These are phyloP conservation scores for Marmota monax DNA, from an alignment of 2,113 vertebrate genomes.

Conservation along the genomic window DNA sequence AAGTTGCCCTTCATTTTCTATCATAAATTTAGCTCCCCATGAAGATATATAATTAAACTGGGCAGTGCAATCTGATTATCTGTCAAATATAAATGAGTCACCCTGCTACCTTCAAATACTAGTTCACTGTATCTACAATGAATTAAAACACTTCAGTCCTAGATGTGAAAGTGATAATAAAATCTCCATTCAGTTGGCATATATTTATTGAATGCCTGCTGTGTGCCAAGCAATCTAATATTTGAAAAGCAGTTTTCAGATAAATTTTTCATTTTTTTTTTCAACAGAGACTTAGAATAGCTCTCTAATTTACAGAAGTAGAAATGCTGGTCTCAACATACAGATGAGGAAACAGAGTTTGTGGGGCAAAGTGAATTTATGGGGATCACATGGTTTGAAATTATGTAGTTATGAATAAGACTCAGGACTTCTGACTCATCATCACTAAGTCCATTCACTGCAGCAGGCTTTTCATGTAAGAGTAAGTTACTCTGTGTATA, in stretches of 20 bases:
- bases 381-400: background rate
- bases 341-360: slow-evolving; percentile 23
- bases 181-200: slow-evolving; percentile 58
- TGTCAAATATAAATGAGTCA: slow-evolving; percentile 76
- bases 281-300: background rate
- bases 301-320: background rate
- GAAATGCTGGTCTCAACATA: background rate
- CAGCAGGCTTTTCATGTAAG: background rate
- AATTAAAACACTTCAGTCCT: slow-evolving; percentile 61
- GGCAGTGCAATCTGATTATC: slow-evolving; percentile 69
- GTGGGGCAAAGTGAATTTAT: background rate
- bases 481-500: background rate
- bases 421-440: background rate
- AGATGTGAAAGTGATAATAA: slow-evolving; percentile 67
- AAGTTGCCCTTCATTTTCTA: slow-evolving; percentile 57
- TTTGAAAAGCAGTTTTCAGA: slow-evolving; percentile 62
- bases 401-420: background rate
- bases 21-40: slow-evolving; percentile 52
- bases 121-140: slow-evolving; percentile 38
- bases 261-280: slow-evolving; percentile 62
- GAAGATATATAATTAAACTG: slow-evolving; percentile 68
- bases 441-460: background rate
- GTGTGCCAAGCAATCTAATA: slow-evolving; percentile 44
- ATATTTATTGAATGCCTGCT: slow-evolving; percentile 70
- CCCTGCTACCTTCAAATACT: slow-evolving; percentile 38